Evolutionary conservation across 2,113 vertebrate genomes (phyloP).

Genomic region (Oncorhynchus kisutch): DNA sequence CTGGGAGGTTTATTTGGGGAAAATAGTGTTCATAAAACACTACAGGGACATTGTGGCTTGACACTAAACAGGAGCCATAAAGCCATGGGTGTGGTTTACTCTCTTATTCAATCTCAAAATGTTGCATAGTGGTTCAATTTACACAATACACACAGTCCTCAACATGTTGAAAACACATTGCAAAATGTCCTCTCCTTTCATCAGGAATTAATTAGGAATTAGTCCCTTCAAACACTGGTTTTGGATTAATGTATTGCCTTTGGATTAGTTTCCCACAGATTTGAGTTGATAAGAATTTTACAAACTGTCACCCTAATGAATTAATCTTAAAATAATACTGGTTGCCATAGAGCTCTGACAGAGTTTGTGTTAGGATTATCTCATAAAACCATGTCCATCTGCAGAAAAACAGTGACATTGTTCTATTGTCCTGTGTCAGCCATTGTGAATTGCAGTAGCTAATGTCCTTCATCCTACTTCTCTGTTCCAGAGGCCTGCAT

Average conservation of each 20-base stretch:
- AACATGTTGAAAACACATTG: not conserved
- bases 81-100: too few species aligned
- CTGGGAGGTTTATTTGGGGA: not conserved
- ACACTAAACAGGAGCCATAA: too few species aligned
- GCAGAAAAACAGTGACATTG: too few species aligned
- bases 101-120: too few species aligned
- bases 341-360: not conserved
- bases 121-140: not conserved
- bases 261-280: conserved; percentile 27
- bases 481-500: conserved; percentile 6
- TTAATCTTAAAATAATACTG: conserved; percentile 7
- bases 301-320: conserved; percentile 8
- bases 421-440: not conserved
- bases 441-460: not conserved
- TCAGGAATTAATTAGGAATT: not conserved
- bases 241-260: conserved; percentile 23
- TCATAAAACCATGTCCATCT: not conserved
- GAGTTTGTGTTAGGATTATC: not conserved
- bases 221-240: not conserved
- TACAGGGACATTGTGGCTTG: too few species aligned
- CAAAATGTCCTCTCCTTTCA: not conserved
- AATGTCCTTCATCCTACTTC: conserved; percentile 1
- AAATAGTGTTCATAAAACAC: not conserved
- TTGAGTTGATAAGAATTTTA: conserved; percentile 19
- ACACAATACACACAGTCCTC: not conserved